Evolutionary conservation across 2,113 vertebrate species (phyloP), one percentile per base, ranked within the genome.

Genomic region (Bombycilla garrulus): DNA sequence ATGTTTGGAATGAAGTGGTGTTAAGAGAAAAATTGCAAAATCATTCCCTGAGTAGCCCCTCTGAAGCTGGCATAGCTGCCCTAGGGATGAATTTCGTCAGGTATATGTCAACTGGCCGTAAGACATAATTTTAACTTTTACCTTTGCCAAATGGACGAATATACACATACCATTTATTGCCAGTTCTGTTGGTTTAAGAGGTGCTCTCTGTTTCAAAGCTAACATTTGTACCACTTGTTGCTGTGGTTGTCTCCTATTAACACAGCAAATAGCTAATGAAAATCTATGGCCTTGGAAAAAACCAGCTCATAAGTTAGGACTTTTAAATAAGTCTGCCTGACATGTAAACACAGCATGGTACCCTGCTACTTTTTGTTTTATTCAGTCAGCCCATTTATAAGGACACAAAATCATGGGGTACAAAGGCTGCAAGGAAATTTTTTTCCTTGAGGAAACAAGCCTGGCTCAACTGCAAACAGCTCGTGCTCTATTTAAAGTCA

Each of bases 261-360:
- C 90, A 92, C 79, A 96, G 96, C 93, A 95, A 96, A 96, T 62
- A 97, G 71, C 88, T 97, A 97, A 97, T 95, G 95, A 97, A 96
- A 95, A 96, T 96, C 90, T 96, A 97, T 53, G 90, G 67, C 88
- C 94, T 71, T 83, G 93, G 94, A 96, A 96, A 97, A 96, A 96
- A 56, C 38, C 90, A 95, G 94, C 81, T 96, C 94, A 73, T 97
- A 96, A 94, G 90, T 96, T 88, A 96, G 33, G 90, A 83, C 76
- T 93, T 95, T 96, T 93, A 97, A 96, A 96, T 95, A 82, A 94
- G 96, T 66, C 85, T 86, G 90, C 88, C 67, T 94, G 92, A 92
- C 85, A 80, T n/a, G 60, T 8, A 81, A 12, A 80, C 8, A 8
- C 90, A 88, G 76, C 67, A 42, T 67, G 79, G 90, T 86, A 90